Evolutionary conservation across 2,888 invertebrate genomes (phyloP), one percentile per base, ranked within the genome.

Genomic region (Hydraecia micacea): DNA sequence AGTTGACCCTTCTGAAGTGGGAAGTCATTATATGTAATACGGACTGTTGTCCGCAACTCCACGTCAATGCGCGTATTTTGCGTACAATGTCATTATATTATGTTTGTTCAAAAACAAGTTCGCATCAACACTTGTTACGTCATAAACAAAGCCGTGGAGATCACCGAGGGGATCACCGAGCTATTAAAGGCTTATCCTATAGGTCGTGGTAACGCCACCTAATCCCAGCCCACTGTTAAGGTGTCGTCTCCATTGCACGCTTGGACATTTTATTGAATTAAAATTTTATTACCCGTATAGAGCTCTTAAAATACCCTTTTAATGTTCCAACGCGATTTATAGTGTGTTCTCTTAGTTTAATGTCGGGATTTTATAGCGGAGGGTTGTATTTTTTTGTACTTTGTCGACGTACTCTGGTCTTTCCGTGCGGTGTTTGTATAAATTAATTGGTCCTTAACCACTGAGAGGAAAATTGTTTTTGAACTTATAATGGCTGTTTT

Each of bases 121-220:
- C n/a, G 46, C 63, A 70, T 73, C 42, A 80, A 39, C 52, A 28
- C 60, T 49, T 76, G 74, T 71, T 75, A 79, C 84, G 77, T 81
- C 73, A 77, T 80, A 28, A 9, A 15, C 62, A 82, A 84, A 87
- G 67, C 81, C 42, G 39, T 39, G 25, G 1, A 63, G 71, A 80
- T 87, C 66, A 66, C 9, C 28, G 5, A 39, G 60, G 1, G 63
- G 69, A 79, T 87, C 66, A 66, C 13, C 32, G 5, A 28, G 63
- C 71, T 76, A 73, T 87, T 75, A 84, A 81, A 82, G 86, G 86
- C 82, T 87, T 86, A 87, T 58, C 68, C 66, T 71, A 73, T 62
- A 75, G 70, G 68, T 70, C 73, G 62, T 63, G 70, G 70, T 65
- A 70, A 18, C 46, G 52, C 58, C 58, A 36, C 66, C 28, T 85